Evolutionary conservation across 2,113 vertebrate genomes (phyloP).

Genomic region (Polypterus bichir): DNA sequence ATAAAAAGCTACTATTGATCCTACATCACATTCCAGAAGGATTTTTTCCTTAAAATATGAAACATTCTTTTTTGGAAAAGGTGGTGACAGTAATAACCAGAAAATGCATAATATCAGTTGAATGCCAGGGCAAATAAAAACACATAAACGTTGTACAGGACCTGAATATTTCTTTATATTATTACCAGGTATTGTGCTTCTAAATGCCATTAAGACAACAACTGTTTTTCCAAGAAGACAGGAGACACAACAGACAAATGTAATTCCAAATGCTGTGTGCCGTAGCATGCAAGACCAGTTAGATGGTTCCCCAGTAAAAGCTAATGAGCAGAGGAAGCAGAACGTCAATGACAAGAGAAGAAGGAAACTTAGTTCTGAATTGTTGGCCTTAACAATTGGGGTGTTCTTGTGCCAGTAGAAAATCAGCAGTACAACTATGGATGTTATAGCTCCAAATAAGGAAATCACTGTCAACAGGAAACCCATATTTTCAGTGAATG

Average conservation of each 20-base stretch:
- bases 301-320: slow-evolving; percentile 29
- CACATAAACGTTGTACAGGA: slow-evolving; percentile 26
- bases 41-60: slow-evolving; percentile 34
- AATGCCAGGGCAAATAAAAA: slow-evolving; percentile 28
- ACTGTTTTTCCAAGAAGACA: slow-evolving; percentile 39
- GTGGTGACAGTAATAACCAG: slow-evolving; percentile 29
- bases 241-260: slow-evolving; percentile 39
- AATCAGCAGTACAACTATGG: slow-evolving; percentile 25
- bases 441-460: slow-evolving; percentile 28
- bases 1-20: slow-evolving; percentile 49
- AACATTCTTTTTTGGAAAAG: slow-evolving; percentile 32
- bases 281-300: slow-evolving; percentile 42
- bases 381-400: slow-evolving; percentile 33
- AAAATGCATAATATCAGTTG: slow-evolving; percentile 33
- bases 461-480: slow-evolving; percentile 29
- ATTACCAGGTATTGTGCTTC: slow-evolving; percentile 28
- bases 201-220: slow-evolving; percentile 41
- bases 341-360: slow-evolving; percentile 35
- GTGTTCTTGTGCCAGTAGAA: slow-evolving; percentile 35
- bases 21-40: slow-evolving; percentile 48
- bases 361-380: slow-evolving; percentile 38
- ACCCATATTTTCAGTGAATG: slow-evolving; percentile 36
- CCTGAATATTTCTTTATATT: slow-evolving; percentile 39
- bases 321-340: slow-evolving; percentile 35
- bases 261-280: slow-evolving; percentile 39